Base-by-base conservation (phyloP, 2,888 invertebrate genomes). In the Drosophila ezoana region DNA sequence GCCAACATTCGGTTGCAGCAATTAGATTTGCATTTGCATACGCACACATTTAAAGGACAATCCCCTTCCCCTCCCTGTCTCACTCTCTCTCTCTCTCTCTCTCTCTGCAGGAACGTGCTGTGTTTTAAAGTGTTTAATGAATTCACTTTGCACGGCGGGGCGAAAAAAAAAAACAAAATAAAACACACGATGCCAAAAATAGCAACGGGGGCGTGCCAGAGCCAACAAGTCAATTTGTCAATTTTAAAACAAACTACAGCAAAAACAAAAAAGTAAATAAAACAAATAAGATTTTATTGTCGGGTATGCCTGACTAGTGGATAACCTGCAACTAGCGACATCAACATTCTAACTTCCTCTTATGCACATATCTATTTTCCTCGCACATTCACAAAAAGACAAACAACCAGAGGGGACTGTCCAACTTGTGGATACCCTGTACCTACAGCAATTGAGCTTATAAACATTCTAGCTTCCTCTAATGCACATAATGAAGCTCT, bases 191-290 rank as follows among this genome's bases (percentile, higher is more conserved):
- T 32, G 40, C 62, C 77, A 47, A 73, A 77, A 69, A 72, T 65
- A 70, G 74, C 79, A 71, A 48, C 58, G 64, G 57, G 58, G 70
- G 70, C 64, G 61, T 44, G 78, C 33, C 54, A 53, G 28, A 44
- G 75, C 67, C 79, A 79, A 81, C 81, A 79, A 79, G 82, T 81
- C 82, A 81, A 79, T 79, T 79, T 79, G 79, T 81, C 81, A 79
- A 79, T 82, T 82, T 72, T 79, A 69, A 82, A 79, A 82, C 76
- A 79, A 79, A 79, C 79, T 79, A 79, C 67, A 51, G 23, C 41
- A 49, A 35, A 49, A 61, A 38, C 35, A 32, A 62, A 1, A 57
- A 14, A 23, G 2, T 18, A 52, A 33, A 32, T 23, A 41, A 53
- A 13, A 52, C 10, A 54, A 23, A 28, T 5, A 45, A 10, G 45